Evolutionary conservation across 2,888 invertebrate genomes (phyloP).

Genomic region (Caenorhabditis virilis): DNA sequence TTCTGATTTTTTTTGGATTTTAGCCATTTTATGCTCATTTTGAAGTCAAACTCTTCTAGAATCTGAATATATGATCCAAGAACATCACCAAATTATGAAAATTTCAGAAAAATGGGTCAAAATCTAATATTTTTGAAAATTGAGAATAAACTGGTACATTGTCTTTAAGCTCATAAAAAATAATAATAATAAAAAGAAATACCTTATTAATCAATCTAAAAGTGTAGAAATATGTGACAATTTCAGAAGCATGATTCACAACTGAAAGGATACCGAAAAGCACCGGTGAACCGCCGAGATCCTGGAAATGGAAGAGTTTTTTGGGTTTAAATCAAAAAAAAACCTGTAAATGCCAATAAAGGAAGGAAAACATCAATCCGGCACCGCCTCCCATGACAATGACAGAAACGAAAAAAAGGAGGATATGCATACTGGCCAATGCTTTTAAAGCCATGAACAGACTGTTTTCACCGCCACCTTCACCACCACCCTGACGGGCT

Average conservation of each 20-base stretch:
- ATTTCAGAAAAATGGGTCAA: no score
- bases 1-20: no score
- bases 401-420: slow-evolving; percentile 77
- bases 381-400: slow-evolving; percentile 99
- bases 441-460: slow-evolving; percentile 43
- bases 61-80: no score
- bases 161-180: no score
- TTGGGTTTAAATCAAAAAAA: background rate
- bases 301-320: slow-evolving; percentile 40
- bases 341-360: slow-evolving; percentile 91
- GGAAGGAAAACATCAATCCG: slow-evolving; percentile 95
- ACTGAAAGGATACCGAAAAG: slow-evolving; percentile 97
- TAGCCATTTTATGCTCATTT: no score
- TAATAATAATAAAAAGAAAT: slow-evolving; percentile 91
- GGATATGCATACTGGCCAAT: slow-evolving; percentile 54
- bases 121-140: slow-evolving; percentile 69
- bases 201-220: slow-evolving; percentile 90
- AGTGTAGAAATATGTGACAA: slow-evolving; percentile 92
- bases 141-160: background rate
- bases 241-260: slow-evolving; percentile 97
- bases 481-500: slow-evolving; percentile 23
- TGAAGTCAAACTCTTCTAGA: no score
- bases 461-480: slow-evolving; percentile 37
- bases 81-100: no score
- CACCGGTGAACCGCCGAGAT: slow-evolving; percentile 90